Evolutionary conservation across 2,888 invertebrate genomes (phyloP), one percentile per base, ranked within the genome.

Genomic region (Cephonodes hylas): DNA sequence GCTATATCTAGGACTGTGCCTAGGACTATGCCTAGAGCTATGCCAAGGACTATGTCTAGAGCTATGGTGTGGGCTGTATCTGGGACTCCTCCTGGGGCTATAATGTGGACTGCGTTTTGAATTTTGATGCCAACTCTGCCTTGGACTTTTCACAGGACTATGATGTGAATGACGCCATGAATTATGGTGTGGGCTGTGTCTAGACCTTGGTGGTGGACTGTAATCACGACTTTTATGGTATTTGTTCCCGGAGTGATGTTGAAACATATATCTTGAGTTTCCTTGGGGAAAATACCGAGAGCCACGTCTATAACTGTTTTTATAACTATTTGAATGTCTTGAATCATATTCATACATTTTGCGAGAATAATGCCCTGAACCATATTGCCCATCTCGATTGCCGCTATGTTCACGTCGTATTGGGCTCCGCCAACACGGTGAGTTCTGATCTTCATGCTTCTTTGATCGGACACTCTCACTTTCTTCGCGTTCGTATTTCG

Each of bases 331-430:
- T n/a, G n/a, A n/a, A 38, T n/a, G 38, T n/a, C n/a, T 38, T 38
- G 38, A n/a, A 38, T n/a, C 3, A n/a, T 10, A 38, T 38, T 38
- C 13, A 38, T 38, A n/a, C n/a, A 38, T 4, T 38, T 38, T 38
- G n/a, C 62, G 74, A 3, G 74, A 77, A 20, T 76, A 76, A n/a
- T 67, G 67, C 3, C 66, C 64, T 22, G 71, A 63, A 38, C 73
- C 70, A 2, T 63, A 66, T 0, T 71, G 69, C 3, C 53, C 65
- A 22, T 62, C 66, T 2, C 48, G 66, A 3, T 78, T 79, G 27
- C 76, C 77, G 34, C 71, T 69, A 1, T 67, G 68, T 0, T 66
- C 72, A 57, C 66, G 65, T 60, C 73, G 60, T 23, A 66, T 68
- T 1, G 71, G 69, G n/a, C 70, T 69, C 22, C 60, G 59, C 13